Evolutionary conservation across 2,113 vertebrate species (phyloP).

Genomic region (Cichladusa arquata): DNA sequence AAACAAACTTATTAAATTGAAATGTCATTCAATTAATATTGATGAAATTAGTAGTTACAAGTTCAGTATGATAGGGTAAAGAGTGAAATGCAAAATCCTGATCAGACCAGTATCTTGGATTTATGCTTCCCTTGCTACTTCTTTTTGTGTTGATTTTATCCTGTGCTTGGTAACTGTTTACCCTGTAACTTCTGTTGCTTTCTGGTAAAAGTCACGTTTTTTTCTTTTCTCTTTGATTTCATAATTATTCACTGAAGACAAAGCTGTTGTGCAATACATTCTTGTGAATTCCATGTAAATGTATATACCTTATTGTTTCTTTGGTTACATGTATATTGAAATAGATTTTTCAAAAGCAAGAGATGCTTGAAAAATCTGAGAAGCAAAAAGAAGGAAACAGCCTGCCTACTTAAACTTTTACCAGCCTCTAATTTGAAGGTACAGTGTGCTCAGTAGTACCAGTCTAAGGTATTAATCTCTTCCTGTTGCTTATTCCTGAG

Average conservation of each 20-base stretch:
- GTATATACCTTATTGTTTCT: neutral
- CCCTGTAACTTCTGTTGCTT: neutral
- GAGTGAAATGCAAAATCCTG: neutral
- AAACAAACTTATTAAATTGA: neutral
- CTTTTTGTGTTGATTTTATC: neutral
- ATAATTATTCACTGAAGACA: neutral
- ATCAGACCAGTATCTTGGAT: accelerated
- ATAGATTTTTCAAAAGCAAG: neutral
- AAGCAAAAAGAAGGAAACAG: neutral
- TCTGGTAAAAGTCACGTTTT: neutral
- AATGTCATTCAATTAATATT: neutral
- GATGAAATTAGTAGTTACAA: neutral
- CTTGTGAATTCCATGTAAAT: neutral
- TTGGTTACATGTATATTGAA: neutral
- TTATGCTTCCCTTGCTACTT: neutral
- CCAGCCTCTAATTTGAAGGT: neutral
- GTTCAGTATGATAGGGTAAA: neutral
- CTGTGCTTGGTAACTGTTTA: neutral
- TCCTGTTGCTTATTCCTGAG: neutral
- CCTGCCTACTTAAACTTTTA: neutral
- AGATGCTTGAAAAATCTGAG: neutral
- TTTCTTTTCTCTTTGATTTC: neutral
- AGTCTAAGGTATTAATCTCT: neutral
- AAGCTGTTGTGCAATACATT: neutral
- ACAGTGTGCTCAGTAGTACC: neutral